These are phyloP conservation scores for Rattus rattus DNA, from an alignment of 2,113 vertebrate genomes.

Conservation along the genomic window DNA sequence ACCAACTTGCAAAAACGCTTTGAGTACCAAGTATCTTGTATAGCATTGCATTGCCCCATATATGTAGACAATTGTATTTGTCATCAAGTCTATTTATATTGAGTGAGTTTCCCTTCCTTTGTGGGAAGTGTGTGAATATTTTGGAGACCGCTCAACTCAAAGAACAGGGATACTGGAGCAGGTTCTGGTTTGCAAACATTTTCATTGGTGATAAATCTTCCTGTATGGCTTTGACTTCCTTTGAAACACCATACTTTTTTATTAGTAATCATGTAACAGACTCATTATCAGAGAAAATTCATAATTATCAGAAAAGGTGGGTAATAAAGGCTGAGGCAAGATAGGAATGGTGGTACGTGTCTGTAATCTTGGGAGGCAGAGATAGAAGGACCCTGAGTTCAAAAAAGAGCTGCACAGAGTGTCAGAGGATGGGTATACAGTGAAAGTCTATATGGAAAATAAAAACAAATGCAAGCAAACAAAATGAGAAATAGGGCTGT, in stretches of 20 bases:
- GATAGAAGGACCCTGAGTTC: background rate
- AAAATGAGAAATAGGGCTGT: background rate
- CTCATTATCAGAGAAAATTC: background rate
- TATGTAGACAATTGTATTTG: background rate
- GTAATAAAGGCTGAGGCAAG: background rate
- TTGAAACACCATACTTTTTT: background rate
- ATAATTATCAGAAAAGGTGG: background rate
- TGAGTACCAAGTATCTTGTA: background rate
- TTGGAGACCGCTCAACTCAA: background rate
- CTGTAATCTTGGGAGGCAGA: background rate
- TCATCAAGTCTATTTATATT: background rate
- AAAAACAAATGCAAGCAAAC: background rate
- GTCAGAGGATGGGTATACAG: background rate
- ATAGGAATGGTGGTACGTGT: no score
- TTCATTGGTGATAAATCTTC: background rate
- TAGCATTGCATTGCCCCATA: background rate
- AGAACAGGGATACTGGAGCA: background rate
- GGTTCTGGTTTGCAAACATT: background rate
- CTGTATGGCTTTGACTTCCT: background rate
- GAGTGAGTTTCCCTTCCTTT: background rate
- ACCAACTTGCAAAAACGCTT: background rate
- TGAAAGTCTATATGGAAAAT: background rate
- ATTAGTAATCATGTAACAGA: background rate
- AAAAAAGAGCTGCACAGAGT: background rate
- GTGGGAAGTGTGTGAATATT: background rate